Percentiles rank a stretch among this genome's conserved stretches.
Conservation (phyloP, 2,888 invertebrate genomes). For the Caenorhabditis sinica region DNA sequence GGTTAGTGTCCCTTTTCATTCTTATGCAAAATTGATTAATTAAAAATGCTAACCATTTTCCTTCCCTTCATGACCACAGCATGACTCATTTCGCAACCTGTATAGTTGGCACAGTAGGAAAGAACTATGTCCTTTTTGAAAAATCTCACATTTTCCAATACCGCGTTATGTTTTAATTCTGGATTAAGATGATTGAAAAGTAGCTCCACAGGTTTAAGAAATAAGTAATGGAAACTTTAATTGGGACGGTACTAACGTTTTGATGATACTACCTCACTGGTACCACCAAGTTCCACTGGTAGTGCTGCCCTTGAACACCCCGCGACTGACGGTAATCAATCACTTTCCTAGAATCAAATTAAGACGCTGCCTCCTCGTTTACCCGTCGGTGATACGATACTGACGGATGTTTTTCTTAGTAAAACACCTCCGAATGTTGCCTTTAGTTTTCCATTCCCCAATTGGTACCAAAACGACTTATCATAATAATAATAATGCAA, state of each 20-base stretch:
- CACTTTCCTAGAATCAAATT: slow-evolving; percentile 68
- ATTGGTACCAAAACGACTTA: background rate
- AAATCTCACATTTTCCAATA: background rate
- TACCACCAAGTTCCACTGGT: slow-evolving; percentile 38
- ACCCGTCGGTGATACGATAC: slow-evolving; percentile 50
- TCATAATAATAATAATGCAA: slow-evolving; percentile 7
- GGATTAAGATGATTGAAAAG: too few relatives aligned
- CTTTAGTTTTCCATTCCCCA: background rate
- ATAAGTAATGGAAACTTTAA: too few relatives aligned
- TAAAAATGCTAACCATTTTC: slow-evolving; percentile 61
- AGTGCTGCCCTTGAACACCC: slow-evolving; percentile 59
- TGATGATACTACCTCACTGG: slow-evolving; percentile 28
- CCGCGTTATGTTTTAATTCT: too few relatives aligned
- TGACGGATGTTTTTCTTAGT: slow-evolving; percentile 30
- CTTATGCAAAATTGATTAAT: slow-evolving; percentile 62
- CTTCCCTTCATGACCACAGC: slow-evolving; percentile 40
- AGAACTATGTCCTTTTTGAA: background rate
- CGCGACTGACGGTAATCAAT: slow-evolving; percentile 63
- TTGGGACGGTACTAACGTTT: too few relatives aligned
- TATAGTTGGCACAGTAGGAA: slow-evolving; percentile 26
- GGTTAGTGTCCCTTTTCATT: slow-evolving; percentile 43
- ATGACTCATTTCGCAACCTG: slow-evolving; percentile 54
- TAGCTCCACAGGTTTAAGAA: too few relatives aligned
- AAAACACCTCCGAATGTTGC: slow-evolving; percentile 42
- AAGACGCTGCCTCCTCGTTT: slow-evolving; percentile 46